A percentile compares a stretch with the other conserved stretches of the same genome.
These are phyloP conservation scores for Aporophyla nigra DNA, from an alignment of 2,888 invertebrate genomes.

Conservation along the genomic window DNA sequence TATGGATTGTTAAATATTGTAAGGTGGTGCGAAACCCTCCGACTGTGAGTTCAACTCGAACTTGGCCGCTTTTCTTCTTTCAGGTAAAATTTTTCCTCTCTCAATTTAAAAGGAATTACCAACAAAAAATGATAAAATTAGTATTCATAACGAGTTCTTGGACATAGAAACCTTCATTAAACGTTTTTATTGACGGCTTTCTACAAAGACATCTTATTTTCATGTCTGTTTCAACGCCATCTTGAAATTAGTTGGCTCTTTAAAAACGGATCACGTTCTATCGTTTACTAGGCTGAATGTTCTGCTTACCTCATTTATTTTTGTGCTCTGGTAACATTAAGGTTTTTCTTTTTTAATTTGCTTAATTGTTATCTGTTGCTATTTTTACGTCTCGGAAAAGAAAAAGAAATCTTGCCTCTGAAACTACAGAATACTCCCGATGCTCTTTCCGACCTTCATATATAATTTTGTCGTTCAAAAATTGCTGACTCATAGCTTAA, in stretches of 20 bases:
- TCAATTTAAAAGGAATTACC: not conserved
- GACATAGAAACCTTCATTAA: constrained; percentile 41
- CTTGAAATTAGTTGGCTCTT: constrained; percentile 28
- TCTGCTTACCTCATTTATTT: constrained; percentile 25
- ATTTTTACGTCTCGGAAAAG: not conserved
- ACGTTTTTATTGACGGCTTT: constrained; percentile 10
- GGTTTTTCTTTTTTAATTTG: not conserved
- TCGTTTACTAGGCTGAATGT: constrained; percentile 19
- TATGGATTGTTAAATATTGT: not conserved
- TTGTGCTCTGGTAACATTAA: constrained; percentile 35
- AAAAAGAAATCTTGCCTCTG: not conserved
- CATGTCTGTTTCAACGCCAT: not conserved
- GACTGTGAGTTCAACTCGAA: not conserved
- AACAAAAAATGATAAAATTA: constrained; percentile 21
- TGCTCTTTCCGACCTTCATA: too few species aligned
- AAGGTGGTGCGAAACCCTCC: not conserved
- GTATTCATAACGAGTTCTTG: constrained; percentile 23
- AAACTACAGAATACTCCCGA: not conserved
- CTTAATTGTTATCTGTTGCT: not conserved
- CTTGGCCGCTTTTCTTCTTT: not conserved
- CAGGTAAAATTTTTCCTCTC: not conserved
- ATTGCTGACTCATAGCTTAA: too few species aligned
- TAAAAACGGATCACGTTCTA: constrained; percentile 40
- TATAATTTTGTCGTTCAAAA: too few species aligned
- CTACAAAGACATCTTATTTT: constrained; percentile 28